A percentile compares a stretch with the other conserved stretches of the same genome.
Conservation (phyloP, 2,797 vertebrate species). For the Octomys mimax region DNA sequence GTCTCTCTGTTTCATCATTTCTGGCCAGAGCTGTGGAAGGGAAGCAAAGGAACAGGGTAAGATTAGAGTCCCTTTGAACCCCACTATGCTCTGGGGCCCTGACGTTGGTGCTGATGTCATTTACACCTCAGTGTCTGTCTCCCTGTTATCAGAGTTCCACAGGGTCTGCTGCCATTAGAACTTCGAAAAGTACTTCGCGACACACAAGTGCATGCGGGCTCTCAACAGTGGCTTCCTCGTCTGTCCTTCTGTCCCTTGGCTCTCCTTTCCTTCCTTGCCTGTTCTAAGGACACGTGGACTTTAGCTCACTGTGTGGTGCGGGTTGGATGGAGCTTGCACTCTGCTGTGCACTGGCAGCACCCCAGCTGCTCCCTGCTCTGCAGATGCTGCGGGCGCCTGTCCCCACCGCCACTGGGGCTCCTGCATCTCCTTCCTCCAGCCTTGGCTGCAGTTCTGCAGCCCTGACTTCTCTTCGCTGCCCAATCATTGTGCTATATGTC, state of each 20-base stretch:
- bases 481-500: constrained; percentile 1
- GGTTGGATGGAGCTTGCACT: constrained; percentile 69
- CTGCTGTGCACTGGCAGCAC: constrained; percentile 63
- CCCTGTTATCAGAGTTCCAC: constrained; percentile 74
- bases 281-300: constrained; percentile 30
- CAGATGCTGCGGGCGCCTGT: neutral
- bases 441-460: neutral
- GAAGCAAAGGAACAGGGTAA: constrained; percentile 59
- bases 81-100: constrained; percentile 34
- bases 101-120: constrained; percentile 75
- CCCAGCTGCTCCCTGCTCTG: neutral
- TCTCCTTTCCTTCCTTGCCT: constrained; percentile 53
- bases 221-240: constrained; percentile 72
- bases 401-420: neutral
- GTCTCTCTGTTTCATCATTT: constrained; percentile 72
- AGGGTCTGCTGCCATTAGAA: constrained; percentile 69
- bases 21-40: constrained; percentile 67
- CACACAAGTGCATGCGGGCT: constrained; percentile 46
- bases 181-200: constrained; percentile 73
- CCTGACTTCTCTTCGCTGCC: neutral
- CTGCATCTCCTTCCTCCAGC: neutral
- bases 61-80: constrained; percentile 83
- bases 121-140: constrained; percentile 76
- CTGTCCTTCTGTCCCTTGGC: constrained; percentile 66
- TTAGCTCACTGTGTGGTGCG: neutral